Evolutionary conservation across 2,797 vertebrate species (phyloP).

Genomic region (Hypotaenidia philippensis): DNA sequence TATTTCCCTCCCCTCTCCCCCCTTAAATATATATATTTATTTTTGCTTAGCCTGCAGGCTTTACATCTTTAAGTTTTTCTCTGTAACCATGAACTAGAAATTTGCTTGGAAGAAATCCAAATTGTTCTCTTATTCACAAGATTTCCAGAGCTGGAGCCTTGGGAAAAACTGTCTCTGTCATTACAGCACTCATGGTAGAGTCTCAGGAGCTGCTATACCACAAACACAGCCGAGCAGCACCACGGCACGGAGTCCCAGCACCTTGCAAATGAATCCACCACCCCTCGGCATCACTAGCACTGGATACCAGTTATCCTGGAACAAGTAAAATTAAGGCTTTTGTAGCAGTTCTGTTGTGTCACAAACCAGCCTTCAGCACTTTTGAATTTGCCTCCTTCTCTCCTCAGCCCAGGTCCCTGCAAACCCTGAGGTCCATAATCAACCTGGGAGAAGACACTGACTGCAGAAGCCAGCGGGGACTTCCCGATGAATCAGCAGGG

Average conservation of each 20-base stretch:
- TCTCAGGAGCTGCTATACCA: neutral
- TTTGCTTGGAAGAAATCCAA: conserved; percentile 45
- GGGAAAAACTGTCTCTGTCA: neutral
- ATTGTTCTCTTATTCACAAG: conserved; percentile 9
- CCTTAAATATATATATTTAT: neutral
- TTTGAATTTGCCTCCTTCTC: neutral
- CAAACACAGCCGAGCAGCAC: neutral
- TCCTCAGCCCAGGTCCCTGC: neutral
- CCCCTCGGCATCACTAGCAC: neutral
- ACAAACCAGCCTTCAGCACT: neutral
- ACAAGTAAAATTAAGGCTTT: neutral
- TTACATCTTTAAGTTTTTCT: conserved; percentile 2
- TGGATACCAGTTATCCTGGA: neutral
- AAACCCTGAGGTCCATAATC: neutral
- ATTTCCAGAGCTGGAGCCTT: neutral
- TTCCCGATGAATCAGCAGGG: neutral
- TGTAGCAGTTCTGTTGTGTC: neutral
- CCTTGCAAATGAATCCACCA: neutral
- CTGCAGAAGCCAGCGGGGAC: neutral
- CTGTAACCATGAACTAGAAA: neutral
- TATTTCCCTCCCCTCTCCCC: too few relatives aligned
- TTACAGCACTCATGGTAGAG: neutral
- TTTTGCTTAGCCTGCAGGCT: conserved; percentile 34
- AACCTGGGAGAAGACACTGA: neutral
- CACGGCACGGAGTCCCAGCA: fast-evolving